Percentiles rank a stretch among this genome's conserved stretches.
Conservation (phyloP, 2,888 invertebrate genomes). For the Archaeoteleia sp. region DNA sequence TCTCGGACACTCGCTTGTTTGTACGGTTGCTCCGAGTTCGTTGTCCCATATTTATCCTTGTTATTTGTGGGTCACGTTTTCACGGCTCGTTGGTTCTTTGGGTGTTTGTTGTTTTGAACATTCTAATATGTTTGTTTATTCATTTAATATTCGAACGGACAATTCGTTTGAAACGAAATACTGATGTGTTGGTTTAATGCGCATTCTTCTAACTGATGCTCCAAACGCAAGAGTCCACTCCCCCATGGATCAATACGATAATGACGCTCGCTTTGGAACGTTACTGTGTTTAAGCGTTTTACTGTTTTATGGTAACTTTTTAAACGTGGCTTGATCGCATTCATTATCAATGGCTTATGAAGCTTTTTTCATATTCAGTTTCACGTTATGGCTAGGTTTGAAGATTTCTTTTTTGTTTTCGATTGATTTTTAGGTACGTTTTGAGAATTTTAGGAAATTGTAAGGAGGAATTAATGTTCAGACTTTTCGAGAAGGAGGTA, state of each 20-base stretch:
- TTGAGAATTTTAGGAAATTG: no score
- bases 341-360: no score
- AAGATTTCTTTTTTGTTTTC: no score
- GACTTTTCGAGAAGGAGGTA: no score
- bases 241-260: constrained; percentile 64
- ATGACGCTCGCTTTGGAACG: constrained; percentile 58
- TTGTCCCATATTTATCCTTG: constrained; percentile 61
- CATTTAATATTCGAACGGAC: neutral
- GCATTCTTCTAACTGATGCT: neutral
- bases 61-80: constrained; percentile 20
- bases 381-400: no score
- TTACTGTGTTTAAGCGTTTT: constrained; percentile 61
- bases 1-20: neutral
- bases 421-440: no score
- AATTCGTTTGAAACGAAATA: neutral
- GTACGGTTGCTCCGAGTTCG: constrained; percentile 49
- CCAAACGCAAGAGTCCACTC: constrained; percentile 49
- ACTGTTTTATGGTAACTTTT: constrained; percentile 57
- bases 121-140: constrained; percentile 1
- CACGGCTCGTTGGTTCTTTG: constrained; percentile 2
- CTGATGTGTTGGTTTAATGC: neutral
- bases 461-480: no score
- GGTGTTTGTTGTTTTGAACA: constrained; percentile 1
- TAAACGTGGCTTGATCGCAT: no score
- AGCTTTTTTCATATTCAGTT: no score